phyloP scores from a whole-genome alignment of 2,888 invertebrate genomes.

The Chorisops tibialis region DNA sequence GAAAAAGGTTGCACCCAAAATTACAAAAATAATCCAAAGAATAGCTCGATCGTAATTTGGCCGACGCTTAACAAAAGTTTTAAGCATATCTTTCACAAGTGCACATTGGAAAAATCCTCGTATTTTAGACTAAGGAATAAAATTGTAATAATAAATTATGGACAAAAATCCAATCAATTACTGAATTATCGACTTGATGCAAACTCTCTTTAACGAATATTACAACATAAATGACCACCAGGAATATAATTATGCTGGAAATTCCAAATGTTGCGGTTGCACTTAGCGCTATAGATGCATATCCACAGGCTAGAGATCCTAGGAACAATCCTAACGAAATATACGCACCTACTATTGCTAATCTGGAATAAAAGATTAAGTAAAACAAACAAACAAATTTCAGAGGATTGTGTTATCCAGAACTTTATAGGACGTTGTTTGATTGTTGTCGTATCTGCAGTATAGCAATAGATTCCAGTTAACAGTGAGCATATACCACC shows the following conservation, averaged over 20 bases:
- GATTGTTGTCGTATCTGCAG: slow-evolving; percentile 64
- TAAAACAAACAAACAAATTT: slow-evolving; percentile 58
- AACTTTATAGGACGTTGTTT: slow-evolving; percentile 62
- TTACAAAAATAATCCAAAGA: slow-evolving; percentile 24
- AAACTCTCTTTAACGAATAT: slow-evolving; percentile 10
- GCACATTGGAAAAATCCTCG: slow-evolving; percentile 28
- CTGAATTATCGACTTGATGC: background rate
- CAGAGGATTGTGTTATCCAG: slow-evolving; percentile 55
- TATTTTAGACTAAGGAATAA: slow-evolving; percentile 26
- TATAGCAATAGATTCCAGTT: slow-evolving; percentile 62
- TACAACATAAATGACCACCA: background rate
- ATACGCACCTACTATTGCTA: slow-evolving; percentile 8
- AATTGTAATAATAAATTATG: slow-evolving; percentile 11
- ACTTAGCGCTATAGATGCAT: background rate
- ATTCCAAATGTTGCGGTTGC: background rate
- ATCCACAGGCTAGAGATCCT: background rate
- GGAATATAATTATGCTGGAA: background rate
- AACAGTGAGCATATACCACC: slow-evolving; percentile 63
- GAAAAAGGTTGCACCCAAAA: slow-evolving; percentile 33
- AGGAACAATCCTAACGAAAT: slow-evolving; percentile 6
- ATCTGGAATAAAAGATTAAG: slow-evolving; percentile 53
- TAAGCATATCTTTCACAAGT: slow-evolving; percentile 28
- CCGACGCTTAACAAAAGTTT: slow-evolving; percentile 30
- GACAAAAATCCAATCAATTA: background rate
- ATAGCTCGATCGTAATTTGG: slow-evolving; percentile 27